phyloP scores from a whole-genome alignment of 2,888 invertebrate species.

The Caenorhabditis sp. region DNA sequence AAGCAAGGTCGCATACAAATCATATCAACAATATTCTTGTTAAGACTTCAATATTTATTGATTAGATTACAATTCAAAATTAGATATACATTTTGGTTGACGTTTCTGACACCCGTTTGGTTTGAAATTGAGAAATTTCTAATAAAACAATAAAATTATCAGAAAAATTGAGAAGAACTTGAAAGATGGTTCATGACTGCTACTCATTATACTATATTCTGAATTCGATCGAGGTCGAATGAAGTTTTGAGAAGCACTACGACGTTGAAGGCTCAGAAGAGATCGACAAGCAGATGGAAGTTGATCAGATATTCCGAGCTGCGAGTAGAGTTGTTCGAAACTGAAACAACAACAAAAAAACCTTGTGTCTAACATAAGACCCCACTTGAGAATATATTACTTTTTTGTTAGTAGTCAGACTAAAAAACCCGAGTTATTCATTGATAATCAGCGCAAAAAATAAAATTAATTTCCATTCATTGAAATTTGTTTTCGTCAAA shows the following conservation, averaged over 20 bases:
- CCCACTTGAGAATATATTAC: neutral
- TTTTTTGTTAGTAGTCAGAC: neutral
- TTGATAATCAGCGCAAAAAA: too few relatives aligned
- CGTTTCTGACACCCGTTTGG: neutral
- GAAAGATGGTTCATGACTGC: neutral
- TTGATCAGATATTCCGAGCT: conserved; percentile 56
- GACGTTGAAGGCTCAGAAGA: conserved; percentile 42
- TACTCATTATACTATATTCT: conserved; percentile 33
- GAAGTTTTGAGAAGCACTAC: conserved; percentile 19
- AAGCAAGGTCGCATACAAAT: conserved; percentile 63
- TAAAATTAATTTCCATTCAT: too few relatives aligned
- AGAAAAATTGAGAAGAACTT: neutral
- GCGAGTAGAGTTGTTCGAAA: conserved; percentile 59
- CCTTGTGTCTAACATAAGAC: too few relatives aligned
- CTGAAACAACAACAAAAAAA: conserved; percentile 42
- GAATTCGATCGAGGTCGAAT: conserved; percentile 24
- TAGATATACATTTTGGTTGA: neutral
- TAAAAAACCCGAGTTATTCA: neutral
- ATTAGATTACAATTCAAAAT: neutral
- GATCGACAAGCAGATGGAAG: conserved; percentile 53
- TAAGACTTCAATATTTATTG: conserved; percentile 7
- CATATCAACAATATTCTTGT: conserved; percentile 54
- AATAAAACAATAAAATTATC: neutral
- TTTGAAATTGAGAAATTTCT: neutral
- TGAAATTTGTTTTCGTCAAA: neutral